A percentile compares a stretch with the other conserved stretches of the same genome.
Conservation (phyloP, 2,113 vertebrate genomes). For the Serinus canaria region DNA sequence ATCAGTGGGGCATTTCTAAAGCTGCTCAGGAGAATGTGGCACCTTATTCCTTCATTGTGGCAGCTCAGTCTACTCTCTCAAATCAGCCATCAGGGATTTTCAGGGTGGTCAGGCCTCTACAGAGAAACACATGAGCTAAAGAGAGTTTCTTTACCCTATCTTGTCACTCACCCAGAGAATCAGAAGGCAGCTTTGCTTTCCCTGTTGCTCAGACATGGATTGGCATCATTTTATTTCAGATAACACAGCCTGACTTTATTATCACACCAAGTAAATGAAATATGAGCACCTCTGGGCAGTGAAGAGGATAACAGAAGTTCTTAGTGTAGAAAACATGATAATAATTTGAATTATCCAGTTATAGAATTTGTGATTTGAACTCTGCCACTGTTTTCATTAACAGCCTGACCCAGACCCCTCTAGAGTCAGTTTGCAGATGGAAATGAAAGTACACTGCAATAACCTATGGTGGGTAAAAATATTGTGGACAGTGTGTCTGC, state of each 20-base stretch:
- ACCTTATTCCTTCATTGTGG: background rate
- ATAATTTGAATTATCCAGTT: background rate
- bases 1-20: background rate
- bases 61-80: background rate
- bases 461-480: background rate
- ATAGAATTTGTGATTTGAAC: background rate
- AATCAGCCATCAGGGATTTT: background rate
- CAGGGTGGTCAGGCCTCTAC: background rate
- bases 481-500: background rate
- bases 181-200: background rate
- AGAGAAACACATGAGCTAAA: background rate
- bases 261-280: background rate
- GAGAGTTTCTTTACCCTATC: background rate
- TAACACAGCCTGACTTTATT: background rate
- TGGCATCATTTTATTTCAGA: background rate
- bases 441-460: background rate
- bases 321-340: background rate
- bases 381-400: background rate
- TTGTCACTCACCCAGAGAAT: background rate
- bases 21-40: background rate
- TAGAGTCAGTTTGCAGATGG: background rate
- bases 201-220: background rate
- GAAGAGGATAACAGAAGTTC: background rate
- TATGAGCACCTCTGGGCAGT: background rate
- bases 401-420: background rate